Conservation (phyloP, 2,113 vertebrate species). For the Anser brachyrhynchus region DNA sequence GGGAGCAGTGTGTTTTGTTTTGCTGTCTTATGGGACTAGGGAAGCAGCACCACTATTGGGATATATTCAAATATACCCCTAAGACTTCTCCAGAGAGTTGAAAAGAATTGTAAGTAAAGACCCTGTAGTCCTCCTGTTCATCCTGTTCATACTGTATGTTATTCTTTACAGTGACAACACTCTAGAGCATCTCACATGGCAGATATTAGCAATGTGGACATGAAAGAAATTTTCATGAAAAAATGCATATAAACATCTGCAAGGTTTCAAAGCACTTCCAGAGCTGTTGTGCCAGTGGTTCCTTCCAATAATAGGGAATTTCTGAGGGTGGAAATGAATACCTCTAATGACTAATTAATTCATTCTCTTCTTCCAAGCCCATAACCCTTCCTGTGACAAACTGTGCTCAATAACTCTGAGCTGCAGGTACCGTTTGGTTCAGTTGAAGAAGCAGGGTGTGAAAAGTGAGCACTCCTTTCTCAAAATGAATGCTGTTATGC, state of each 20-base stretch:
- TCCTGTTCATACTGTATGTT: background rate
- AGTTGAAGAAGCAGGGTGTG: background rate
- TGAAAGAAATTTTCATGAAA: background rate
- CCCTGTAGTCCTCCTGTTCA: background rate
- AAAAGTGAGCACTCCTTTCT: background rate
- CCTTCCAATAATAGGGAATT: background rate
- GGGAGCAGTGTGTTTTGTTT: background rate
- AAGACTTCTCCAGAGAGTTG: background rate
- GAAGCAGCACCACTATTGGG: background rate
- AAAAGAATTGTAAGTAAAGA: background rate
- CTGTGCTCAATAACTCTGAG: fast-evolving
- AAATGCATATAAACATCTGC: background rate
- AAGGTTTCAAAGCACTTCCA: background rate
- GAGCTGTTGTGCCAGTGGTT: background rate
- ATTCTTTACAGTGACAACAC: background rate
- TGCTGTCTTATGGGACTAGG: background rate
- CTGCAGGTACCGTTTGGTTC: background rate
- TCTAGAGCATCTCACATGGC: background rate
- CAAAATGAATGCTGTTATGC: background rate
- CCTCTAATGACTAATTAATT: background rate
- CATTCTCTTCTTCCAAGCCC: background rate
- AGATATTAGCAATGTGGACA: background rate
- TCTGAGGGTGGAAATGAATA: background rate
- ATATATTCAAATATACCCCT: background rate
- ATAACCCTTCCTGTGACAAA: background rate